Evolutionary conservation across 2,888 invertebrate species (phyloP).

Genomic region (Platycheirus albimanus): DNA sequence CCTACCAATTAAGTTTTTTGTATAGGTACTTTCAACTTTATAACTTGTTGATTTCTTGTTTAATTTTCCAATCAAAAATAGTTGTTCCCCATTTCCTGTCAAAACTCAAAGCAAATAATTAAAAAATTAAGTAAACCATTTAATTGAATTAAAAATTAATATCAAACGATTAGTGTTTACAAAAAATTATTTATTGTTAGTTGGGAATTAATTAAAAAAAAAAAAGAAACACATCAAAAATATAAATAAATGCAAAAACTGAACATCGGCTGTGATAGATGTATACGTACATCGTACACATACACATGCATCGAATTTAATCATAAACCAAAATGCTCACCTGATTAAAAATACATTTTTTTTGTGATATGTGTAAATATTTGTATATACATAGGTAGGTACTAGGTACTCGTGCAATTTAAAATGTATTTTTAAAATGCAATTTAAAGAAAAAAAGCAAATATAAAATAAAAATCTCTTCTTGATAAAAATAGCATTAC

Average conservation of each 20-base stretch:
- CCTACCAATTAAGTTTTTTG: too few species aligned
- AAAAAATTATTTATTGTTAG: slow-evolving; percentile 28
- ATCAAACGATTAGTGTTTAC: not conserved
- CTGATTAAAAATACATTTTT: slow-evolving; percentile 48
- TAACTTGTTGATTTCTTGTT: not conserved
- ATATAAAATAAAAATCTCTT: slow-evolving; percentile 4
- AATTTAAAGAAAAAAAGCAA: slow-evolving; percentile 46
- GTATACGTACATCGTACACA: slow-evolving; percentile 15
- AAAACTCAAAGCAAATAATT: not conserved
- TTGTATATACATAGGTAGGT: slow-evolving; percentile 1
- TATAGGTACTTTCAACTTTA: not conserved
- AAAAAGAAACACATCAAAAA: not conserved
- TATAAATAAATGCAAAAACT: slow-evolving; percentile 14
- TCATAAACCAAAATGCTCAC: slow-evolving; percentile 42
- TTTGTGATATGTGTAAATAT: not conserved
- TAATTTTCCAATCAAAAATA: not conserved
- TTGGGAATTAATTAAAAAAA: slow-evolving; percentile 26
- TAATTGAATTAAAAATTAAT: not conserved
- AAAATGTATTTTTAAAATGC: slow-evolving; percentile 69
- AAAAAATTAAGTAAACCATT: not conserved
- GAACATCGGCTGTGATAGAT: slow-evolving; percentile 1
- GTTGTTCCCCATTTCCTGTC: not conserved
- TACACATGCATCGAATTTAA: slow-evolving; percentile 4
- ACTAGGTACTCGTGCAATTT: slow-evolving; percentile 57
- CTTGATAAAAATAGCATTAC: slow-evolving; percentile 2